phyloP scores from a whole-genome alignment of 37 sponge, comb jelly and placozoan species.

The Chondrosia reniformis region DNA sequence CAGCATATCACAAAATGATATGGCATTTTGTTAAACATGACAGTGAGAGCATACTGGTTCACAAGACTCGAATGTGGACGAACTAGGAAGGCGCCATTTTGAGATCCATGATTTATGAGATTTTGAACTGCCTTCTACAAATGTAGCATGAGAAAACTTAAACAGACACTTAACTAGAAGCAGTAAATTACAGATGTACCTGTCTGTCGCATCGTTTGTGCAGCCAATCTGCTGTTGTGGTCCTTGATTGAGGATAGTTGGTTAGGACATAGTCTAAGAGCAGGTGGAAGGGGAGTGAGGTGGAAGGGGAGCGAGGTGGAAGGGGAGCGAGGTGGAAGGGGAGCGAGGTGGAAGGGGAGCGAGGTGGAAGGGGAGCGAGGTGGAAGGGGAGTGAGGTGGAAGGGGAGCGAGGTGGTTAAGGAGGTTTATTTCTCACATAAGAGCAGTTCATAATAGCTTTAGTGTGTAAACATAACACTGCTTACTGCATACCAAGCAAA shows the following conservation, averaged over 20 bases:
- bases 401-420: neutral
- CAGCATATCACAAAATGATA: constrained; percentile 89
- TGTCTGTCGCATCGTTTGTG: constrained; percentile 66
- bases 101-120: constrained; percentile 40
- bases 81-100: constrained; percentile 77
- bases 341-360: constrained; percentile 6
- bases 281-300: neutral
- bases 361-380: neutral
- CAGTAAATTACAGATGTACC: constrained; percentile 30
- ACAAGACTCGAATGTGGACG: constrained; percentile 69
- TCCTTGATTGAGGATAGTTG: constrained; percentile 62
- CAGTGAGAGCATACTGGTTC: constrained; percentile 81
- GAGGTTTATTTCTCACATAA: neutral
- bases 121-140: constrained; percentile 61
- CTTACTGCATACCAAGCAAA: constrained; percentile 49
- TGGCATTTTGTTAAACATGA: constrained; percentile 58
- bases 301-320: neutral
- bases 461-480: neutral
- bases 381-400: constrained; percentile 11
- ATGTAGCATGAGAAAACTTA: neutral
- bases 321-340: constrained; percentile 2
- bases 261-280: constrained; percentile 43
- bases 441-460: neutral
- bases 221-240: constrained; percentile 56
- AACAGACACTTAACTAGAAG: neutral